Conservation (phyloP, 1,140 invertebrate species). For the Charaxes varanes region DNA sequence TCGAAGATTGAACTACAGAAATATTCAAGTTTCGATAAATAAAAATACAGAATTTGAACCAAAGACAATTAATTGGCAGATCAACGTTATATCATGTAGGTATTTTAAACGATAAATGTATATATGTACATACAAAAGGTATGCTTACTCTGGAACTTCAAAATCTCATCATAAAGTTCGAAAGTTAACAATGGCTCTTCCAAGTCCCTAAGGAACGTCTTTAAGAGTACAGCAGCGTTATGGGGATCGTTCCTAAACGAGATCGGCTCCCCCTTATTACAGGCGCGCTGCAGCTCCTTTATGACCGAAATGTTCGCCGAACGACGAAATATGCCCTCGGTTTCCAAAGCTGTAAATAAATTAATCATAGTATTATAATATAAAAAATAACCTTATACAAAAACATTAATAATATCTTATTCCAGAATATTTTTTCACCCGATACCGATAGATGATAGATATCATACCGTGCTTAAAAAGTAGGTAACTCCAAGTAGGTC, state of each 20-base stretch:
- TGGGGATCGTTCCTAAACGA: conserved; percentile 90
- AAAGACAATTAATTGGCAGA: no score
- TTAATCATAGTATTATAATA: neutral
- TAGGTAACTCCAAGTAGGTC: no score
- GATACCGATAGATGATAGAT: no score
- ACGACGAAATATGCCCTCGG: conserved; percentile 95
- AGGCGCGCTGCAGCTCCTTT: conserved; percentile 88
- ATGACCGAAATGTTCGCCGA: conserved; percentile 90
- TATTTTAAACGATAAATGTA: no score
- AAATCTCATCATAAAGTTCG: conserved; percentile 95
- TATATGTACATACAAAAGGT: neutral
- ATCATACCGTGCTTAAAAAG: no score
- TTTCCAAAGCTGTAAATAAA: conserved; percentile 86
- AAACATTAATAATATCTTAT: no score
- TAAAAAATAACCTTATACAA: no score
- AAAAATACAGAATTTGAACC: no score
- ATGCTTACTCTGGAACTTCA: conserved; percentile 90
- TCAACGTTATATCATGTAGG: no score
- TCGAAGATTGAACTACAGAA: no score
- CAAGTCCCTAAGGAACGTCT: conserved; percentile 95
- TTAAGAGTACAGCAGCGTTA: conserved; percentile 94
- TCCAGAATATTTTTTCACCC: no score
- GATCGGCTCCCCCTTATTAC: conserved; percentile 89
- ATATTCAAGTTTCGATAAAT: no score
- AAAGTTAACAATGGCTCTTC: conserved; percentile 96